Evolutionary conservation across 2,888 invertebrate species (phyloP).

Genomic region (Carabus problematicus): DNA sequence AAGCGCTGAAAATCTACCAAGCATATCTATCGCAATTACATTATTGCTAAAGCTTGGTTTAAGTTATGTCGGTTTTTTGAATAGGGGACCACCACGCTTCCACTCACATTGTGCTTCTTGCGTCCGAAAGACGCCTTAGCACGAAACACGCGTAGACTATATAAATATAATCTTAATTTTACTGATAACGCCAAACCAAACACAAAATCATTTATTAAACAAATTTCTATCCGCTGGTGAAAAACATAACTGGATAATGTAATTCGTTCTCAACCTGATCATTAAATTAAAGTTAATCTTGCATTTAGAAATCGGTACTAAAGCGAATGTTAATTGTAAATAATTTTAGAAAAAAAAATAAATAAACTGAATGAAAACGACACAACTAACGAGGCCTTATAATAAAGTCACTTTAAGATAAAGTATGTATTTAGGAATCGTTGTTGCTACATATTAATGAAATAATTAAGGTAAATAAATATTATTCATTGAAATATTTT

Average conservation of each 20-base stretch:
- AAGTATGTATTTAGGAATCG: constrained; percentile 34
- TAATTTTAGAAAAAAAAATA: background rate
- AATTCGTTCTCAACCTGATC: background rate
- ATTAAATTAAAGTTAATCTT: background rate
- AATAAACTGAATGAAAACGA: constrained; percentile 22
- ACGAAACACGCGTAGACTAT: constrained; percentile 22
- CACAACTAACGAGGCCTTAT: constrained; percentile 42
- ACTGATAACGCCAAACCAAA: constrained; percentile 28
- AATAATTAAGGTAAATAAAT: constrained; percentile 15
- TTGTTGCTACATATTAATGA: constrained; percentile 30
- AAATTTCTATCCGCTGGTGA: background rate
- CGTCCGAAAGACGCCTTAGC: constrained; percentile 25
- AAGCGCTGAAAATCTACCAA: constrained; percentile 24
- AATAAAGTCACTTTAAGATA: constrained; percentile 41
- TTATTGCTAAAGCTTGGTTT: constrained; percentile 36
- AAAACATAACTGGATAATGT: constrained; percentile 1
- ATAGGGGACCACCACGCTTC: constrained; percentile 43
- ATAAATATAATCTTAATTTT: constrained; percentile 11
- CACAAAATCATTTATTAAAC: constrained; percentile 3
- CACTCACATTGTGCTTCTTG: constrained; percentile 36
- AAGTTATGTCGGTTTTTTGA: constrained; percentile 34
- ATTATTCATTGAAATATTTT: background rate
- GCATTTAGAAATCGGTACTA: constrained; percentile 15
- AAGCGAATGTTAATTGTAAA: constrained; percentile 10
- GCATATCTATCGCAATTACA: constrained; percentile 38